These are phyloP conservation scores for Stomatorhinus ivindoensis DNA, from an alignment of 2,113 vertebrate genomes.

Conservation along the genomic window DNA sequence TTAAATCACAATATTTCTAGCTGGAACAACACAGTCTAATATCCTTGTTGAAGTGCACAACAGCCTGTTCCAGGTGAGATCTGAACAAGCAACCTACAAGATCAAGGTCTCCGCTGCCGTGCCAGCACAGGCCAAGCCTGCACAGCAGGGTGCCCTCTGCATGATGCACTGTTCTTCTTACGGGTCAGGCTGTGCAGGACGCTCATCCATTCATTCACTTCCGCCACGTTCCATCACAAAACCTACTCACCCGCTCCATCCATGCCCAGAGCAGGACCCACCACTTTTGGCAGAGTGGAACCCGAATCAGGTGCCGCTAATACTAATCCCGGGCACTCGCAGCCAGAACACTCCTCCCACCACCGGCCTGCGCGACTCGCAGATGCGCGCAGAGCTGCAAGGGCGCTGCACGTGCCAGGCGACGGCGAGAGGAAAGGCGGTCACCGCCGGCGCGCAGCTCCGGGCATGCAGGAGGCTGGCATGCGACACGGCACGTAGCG, in stretches of 20 bases:
- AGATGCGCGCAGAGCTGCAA: not conserved
- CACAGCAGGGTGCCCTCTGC: not conserved
- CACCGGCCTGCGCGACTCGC: not conserved
- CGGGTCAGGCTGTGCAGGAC: not conserved
- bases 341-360: not conserved
- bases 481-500: not conserved
- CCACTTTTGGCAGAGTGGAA: not conserved
- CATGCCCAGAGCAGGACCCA: not conserved
- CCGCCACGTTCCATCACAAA: not conserved
- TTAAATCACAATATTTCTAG: not conserved
- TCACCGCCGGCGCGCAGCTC: not conserved
- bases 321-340: not conserved
- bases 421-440: not conserved
- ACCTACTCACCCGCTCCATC: not conserved
- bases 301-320: not conserved
- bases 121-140: not conserved
- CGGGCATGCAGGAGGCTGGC: not conserved
- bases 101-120: not conserved
- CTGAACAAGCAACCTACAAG: not conserved
- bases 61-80: not conserved
- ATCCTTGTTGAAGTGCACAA: not conserved
- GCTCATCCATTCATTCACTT: not conserved
- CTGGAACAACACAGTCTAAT: not conserved
- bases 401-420: not conserved
- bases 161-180: not conserved